Base-by-base conservation (phyloP, 2,113 vertebrate genomes). In the Oriolus oriolus region DNA sequence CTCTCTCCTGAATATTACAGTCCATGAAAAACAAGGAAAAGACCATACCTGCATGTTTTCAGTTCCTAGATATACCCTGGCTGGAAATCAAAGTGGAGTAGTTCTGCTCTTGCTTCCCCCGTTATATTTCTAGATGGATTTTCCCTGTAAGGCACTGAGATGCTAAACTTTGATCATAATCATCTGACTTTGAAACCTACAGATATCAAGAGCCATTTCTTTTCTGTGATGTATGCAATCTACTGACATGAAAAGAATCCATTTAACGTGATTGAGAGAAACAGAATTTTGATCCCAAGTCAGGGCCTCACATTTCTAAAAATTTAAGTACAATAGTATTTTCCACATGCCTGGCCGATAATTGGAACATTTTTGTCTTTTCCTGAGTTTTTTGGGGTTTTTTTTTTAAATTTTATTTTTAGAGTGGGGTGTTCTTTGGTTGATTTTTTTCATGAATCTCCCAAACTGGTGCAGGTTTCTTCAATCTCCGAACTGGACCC, bases 131-230 rank as follows among this genome's bases (percentile, higher is more conserved):
- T 64, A 96, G 64, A 94, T 93, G 91, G 73, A 50, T 96, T 97
- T 97, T 95, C 63, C 74, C 56, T 89, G 44, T 93, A 91, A 97
- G 88, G 84, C 10, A 3, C 80, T 35, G 56, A 71, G 54, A 89
- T 92, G 70, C 27, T 95, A 56, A 92, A 93, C 92, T 96, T 79
- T 92, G 75, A 74, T 85, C 91, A 45, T 85, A 92, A 90, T 78
- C 65, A 92, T 61, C 92, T 90, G 70, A 93, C 83, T 90, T 94
- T 84, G 63, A 95, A 97, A 89, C 19, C 6, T 0, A 56, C 70
- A 93, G 87, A 93, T 87, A 96, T 47, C 74, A 96, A 93, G 76
- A 85, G 59, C 35, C 18, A 31, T 84, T 88, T 86, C 31, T 86
- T 93, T 87, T 76, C 78, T 86, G 45, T 95, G 74, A 86, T 69